phyloP scores from a whole-genome alignment of 2,797 vertebrate genomes.

The Carcharodon carcharias region DNA sequence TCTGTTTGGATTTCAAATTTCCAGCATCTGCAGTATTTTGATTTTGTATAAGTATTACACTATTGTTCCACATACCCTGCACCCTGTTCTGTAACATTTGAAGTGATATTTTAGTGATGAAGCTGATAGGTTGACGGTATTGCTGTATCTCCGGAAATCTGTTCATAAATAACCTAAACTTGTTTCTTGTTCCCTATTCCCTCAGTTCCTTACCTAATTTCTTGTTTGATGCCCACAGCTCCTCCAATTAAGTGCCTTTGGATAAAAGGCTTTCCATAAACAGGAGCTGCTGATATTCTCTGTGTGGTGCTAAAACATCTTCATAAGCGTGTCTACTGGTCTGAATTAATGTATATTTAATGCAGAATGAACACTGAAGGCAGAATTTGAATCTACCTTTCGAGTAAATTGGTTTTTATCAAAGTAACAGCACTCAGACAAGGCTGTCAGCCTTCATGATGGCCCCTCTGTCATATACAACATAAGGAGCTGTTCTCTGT shows the following conservation, averaged over 20 bases:
- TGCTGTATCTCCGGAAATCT: background rate
- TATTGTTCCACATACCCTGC: background rate
- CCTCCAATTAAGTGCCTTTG: background rate
- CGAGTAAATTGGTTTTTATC: conserved; percentile 5
- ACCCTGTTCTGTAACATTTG: background rate
- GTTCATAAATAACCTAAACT: background rate
- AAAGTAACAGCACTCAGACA: background rate
- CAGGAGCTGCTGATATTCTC: background rate
- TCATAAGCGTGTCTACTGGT: background rate
- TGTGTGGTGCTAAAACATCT: background rate
- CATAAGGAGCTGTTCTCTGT: background rate
- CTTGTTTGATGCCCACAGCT: background rate
- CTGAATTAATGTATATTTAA: conserved; percentile 24
- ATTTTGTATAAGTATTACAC: too few relatives aligned
- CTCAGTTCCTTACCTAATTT: background rate
- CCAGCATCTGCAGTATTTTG: too few relatives aligned
- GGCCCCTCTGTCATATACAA: background rate
- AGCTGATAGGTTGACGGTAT: background rate
- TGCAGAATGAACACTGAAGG: background rate
- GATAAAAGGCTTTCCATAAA: background rate
- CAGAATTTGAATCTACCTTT: conserved; percentile 14
- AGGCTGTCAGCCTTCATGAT: background rate
- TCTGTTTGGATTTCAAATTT: too few relatives aligned
- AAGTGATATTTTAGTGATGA: background rate
- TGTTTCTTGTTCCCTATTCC: background rate